A percentile compares a stretch with the other conserved stretches of the same genome.
phyloP scores from a whole-genome alignment of 2,888 invertebrate species.

The Melinaea menophilus region DNA sequence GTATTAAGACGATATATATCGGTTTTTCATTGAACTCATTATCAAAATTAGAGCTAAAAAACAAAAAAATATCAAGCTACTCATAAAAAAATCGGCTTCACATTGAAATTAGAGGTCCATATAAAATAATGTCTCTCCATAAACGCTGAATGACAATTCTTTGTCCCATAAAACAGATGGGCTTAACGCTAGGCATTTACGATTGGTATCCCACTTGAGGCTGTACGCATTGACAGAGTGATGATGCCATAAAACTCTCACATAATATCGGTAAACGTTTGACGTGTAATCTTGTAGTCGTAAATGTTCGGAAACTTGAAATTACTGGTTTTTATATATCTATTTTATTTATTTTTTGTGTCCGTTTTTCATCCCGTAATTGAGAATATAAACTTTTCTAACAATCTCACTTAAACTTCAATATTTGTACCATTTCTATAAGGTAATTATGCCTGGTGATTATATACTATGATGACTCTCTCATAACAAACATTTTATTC shows the following conservation, averaged over 20 bases:
- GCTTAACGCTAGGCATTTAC: conserved; percentile 66
- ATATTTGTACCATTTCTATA: no score
- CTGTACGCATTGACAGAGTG: conserved; percentile 57
- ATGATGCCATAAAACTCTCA: conserved; percentile 63
- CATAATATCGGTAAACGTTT: conserved; percentile 69
- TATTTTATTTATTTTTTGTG: conserved; percentile 25
- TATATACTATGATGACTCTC: no score
- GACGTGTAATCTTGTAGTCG: conserved; percentile 53
- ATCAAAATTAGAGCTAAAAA: no score
- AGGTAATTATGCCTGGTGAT: no score
- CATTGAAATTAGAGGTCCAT: conserved; percentile 7
- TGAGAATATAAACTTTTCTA: neutral
- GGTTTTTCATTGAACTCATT: no score
- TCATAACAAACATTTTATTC: no score
- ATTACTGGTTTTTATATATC: conserved; percentile 29
- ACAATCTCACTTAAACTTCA: no score
- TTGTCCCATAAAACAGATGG: conserved; percentile 62
- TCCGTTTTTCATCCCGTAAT: neutral
- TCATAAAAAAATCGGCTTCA: conserved; percentile 1
- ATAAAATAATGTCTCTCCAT: conserved; percentile 34
- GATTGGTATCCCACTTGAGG: conserved; percentile 60
- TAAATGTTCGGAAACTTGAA: conserved; percentile 35
- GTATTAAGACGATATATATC: no score
- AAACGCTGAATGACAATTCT: conserved; percentile 64
- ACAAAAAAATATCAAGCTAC: neutral